phyloP scores from a whole-genome alignment of 1,140 invertebrate genomes.

The Laupala kohalensis region DNA sequence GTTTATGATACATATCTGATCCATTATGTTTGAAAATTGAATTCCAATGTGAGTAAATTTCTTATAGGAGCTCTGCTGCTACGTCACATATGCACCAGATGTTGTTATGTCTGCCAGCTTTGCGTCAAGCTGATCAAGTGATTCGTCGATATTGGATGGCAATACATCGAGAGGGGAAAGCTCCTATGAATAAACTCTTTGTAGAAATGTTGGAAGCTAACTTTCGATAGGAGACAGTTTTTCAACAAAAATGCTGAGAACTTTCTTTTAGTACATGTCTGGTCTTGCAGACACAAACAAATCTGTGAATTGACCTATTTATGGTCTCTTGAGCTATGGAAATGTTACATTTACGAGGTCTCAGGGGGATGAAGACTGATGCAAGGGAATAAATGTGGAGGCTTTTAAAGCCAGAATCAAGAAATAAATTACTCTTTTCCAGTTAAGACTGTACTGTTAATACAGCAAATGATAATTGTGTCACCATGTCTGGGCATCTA shows the following conservation, averaged over 20 bases:
- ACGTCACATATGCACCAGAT: slow-evolving; percentile 53
- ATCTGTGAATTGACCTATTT: neutral
- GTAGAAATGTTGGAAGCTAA: slow-evolving; percentile 88
- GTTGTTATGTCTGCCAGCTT: slow-evolving; percentile 72
- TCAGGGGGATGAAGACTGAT: slow-evolving; percentile 8
- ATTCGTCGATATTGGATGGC: slow-evolving; percentile 81
- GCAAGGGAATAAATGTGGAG: neutral
- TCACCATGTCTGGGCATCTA: neutral
- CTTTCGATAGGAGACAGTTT: slow-evolving; percentile 21
- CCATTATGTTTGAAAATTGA: too few species aligned
- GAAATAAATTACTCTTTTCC: neutral
- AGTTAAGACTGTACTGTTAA: neutral
- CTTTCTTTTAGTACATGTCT: neutral
- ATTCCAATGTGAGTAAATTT: too few species aligned
- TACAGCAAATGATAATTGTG: neutral
- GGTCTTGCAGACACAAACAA: neutral
- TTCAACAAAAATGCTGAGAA: neutral
- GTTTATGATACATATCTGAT: too few species aligned
- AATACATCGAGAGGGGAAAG: slow-evolving; percentile 74
- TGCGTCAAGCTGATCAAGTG: slow-evolving; percentile 78
- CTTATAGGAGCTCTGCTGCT: neutral
- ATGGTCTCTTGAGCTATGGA: neutral
- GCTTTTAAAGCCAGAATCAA: neutral
- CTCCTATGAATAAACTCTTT: slow-evolving; percentile 93
- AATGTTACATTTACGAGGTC: neutral